These are phyloP conservation scores for Odobenus rosmarus DNA, from an alignment of 2,113 vertebrate genomes.

Conservation along the genomic window DNA sequence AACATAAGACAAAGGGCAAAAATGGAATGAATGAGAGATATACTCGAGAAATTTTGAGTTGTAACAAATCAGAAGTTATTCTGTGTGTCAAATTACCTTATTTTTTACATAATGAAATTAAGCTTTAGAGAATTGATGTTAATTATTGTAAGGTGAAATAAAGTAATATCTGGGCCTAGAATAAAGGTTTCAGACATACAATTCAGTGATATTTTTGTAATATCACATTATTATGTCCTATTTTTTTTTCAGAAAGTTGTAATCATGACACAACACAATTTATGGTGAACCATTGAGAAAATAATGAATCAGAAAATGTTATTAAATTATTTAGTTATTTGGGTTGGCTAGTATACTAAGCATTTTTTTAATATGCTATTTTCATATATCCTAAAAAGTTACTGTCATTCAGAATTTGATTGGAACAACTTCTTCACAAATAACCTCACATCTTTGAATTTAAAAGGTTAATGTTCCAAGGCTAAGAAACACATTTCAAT, in stretches of 20 bases:
- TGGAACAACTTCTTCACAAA: too few relatives aligned
- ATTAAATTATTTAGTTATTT: background rate
- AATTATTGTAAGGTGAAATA: background rate
- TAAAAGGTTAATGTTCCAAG: too few relatives aligned
- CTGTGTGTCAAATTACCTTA: background rate
- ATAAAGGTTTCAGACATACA: background rate
- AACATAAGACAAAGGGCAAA: background rate
- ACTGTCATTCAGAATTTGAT: too few relatives aligned
- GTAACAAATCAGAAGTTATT: background rate
- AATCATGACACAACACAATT: background rate
- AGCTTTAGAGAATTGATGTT: background rate
- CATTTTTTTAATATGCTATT: too few relatives aligned
- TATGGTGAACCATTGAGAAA: background rate
- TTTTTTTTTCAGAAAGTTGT: background rate
- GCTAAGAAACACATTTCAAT: too few relatives aligned
- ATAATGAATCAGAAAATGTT: background rate
- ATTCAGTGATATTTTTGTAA: background rate
- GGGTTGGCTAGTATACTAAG: background rate
- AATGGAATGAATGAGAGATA: background rate
- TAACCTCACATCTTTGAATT: too few relatives aligned
- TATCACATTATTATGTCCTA: background rate
- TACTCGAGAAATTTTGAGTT: background rate
- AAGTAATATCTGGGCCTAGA: background rate
- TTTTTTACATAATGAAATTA: background rate
- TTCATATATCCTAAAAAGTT: too few relatives aligned